Conservation (phyloP, 2,113 vertebrate species). For the Alaudala cheleensis region DNA sequence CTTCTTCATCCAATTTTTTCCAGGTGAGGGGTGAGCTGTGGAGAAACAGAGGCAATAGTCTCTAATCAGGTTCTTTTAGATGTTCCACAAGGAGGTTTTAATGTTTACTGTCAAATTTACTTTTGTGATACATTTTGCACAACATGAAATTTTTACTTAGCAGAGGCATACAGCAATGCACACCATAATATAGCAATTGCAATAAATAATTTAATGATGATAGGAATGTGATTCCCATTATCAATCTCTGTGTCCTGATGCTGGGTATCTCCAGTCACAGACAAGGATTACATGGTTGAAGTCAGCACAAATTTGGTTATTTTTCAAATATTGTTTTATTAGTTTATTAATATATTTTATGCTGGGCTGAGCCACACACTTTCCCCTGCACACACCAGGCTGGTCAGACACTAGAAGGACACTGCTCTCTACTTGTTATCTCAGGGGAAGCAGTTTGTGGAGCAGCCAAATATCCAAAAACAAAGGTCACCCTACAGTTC, state of each 20-base stretch:
- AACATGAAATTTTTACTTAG: not conserved
- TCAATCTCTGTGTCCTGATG: not conserved
- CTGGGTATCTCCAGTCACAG: not conserved
- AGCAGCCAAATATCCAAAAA: not conserved
- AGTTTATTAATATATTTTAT: not conserved
- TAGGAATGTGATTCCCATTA: not conserved
- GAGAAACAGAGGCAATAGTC: not conserved
- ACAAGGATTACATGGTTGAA: not conserved
- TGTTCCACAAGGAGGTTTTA: not conserved
- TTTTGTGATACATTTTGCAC: not conserved
- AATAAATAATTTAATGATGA: not conserved
- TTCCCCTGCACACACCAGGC: not conserved
- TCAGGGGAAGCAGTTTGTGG: not conserved
- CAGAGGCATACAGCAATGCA: not conserved
- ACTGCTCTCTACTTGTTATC: not conserved
- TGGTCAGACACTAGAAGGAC: not conserved
- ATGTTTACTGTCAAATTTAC: not conserved
- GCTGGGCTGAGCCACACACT: not conserved
- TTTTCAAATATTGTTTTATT: not conserved
- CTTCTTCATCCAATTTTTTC: not conserved
- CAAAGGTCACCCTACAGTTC: not conserved
- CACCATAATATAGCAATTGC: not conserved
- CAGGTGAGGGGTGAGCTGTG: not conserved
- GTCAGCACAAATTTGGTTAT: fast-evolving
- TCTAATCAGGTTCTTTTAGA: not conserved